Conservation (phyloP, 2,888 invertebrate genomes). For the Lasioglossum villosulum region DNA sequence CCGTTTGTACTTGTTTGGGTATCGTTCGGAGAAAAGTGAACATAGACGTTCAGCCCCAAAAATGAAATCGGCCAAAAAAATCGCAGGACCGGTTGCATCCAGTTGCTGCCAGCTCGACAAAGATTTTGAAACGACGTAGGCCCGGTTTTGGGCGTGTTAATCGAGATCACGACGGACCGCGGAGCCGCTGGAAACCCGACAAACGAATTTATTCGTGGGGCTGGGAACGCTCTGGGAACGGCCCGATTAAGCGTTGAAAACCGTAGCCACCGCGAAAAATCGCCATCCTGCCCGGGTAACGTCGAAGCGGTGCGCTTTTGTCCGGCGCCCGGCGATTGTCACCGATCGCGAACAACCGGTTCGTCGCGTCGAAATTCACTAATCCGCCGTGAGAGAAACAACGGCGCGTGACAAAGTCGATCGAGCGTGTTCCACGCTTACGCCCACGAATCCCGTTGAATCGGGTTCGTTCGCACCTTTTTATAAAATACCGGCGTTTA, state of each 20-base stretch:
- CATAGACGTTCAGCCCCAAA: too few relatives aligned
- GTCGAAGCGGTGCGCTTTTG: slow-evolving; percentile 22
- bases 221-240: neutral
- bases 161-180: neutral
- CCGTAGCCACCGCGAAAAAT: slow-evolving; percentile 33
- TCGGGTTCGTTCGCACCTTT: slow-evolving; percentile 8
- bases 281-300: slow-evolving; percentile 35
- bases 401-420: slow-evolving; percentile 29
- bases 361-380: slow-evolving; percentile 24
- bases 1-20: too few relatives aligned
- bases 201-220: slow-evolving; percentile 26
- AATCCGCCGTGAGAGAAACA: slow-evolving; percentile 49
- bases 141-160: neutral
- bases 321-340: slow-evolving; percentile 31
- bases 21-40: too few relatives aligned
- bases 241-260: slow-evolving; percentile 24
- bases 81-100: too few relatives aligned
- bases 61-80: too few relatives aligned
- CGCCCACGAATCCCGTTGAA: neutral
- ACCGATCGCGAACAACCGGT: slow-evolving; percentile 17
- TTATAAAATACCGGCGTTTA: neutral
- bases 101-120: neutral
- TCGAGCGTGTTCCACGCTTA: slow-evolving; percentile 8
- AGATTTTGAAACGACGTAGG: neutral
- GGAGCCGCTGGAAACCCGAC: slow-evolving; percentile 2